Evolutionary conservation across 2,888 invertebrate genomes (phyloP).

Genomic region (Rotaria macrura): DNA sequence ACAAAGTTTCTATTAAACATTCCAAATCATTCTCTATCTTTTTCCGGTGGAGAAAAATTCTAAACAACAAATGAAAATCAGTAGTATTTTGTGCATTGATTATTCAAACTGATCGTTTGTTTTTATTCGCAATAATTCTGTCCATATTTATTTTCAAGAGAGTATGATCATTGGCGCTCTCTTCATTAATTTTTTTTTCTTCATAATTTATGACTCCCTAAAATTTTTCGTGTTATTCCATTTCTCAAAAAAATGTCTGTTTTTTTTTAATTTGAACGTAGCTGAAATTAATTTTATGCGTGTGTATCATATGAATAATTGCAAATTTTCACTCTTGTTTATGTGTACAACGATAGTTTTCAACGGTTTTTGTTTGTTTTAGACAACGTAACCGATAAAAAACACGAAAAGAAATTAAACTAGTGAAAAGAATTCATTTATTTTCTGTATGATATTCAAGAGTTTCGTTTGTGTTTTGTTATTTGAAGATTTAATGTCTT

Average conservation of each 20-base stretch:
- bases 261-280: background rate
- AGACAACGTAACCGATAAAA: background rate
- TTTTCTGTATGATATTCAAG: background rate
- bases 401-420: background rate
- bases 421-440: background rate
- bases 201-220: background rate
- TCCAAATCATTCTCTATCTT: background rate
- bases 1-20: background rate
- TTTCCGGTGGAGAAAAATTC: background rate
- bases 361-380: background rate
- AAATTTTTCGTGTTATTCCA: background rate
- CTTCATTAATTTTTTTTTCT: background rate
- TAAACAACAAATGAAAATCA: background rate
- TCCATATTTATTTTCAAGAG: background rate
- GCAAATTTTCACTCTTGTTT: background rate
- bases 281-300: background rate
- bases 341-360: background rate
- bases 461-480: background rate
- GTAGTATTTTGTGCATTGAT: constrained; percentile 8
- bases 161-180: background rate
- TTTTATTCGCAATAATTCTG: background rate
- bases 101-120: background rate
- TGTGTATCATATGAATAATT: background rate
- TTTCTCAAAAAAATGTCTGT: background rate
- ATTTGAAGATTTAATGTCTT: background rate